Evolutionary conservation across 2,113 vertebrate species (phyloP).

Genomic region (Cavia aperea): DNA sequence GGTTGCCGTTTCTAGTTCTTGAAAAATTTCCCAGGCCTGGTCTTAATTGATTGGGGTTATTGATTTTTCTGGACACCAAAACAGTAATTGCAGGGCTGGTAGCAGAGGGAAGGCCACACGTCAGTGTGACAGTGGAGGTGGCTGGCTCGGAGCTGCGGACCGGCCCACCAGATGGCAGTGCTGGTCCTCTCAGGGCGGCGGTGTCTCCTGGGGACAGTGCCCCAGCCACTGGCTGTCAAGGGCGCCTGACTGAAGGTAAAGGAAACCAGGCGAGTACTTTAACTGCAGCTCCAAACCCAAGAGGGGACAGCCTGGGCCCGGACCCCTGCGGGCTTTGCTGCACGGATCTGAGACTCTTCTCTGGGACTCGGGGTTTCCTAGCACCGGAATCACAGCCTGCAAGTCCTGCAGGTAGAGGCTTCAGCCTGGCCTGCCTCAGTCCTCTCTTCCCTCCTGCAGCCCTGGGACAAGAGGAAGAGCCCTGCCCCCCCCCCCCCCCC

Average conservation of each 20-base stretch:
- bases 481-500: not conserved
- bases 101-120: conserved; percentile 45
- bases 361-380: not conserved
- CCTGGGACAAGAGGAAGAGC: not conserved
- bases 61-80: conserved; percentile 69
- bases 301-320: not conserved
- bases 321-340: not conserved
- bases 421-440: not conserved
- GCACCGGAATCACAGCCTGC: not conserved
- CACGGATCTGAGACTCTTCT: fast-evolving
- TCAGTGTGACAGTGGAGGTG: conserved; percentile 29
- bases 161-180: conserved; percentile 78
- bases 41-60: conserved; percentile 54
- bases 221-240: not conserved
- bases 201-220: not conserved
- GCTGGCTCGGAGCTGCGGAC: not conserved
- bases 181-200: conserved; percentile 60
- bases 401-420: too few species aligned
- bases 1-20: conserved; percentile 36
- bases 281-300: not conserved
- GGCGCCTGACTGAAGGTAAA: not conserved
- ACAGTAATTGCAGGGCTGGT: conserved; percentile 66
- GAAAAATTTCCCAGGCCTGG: conserved; percentile 42
- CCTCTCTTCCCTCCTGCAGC: not conserved
- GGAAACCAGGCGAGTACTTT: not conserved